Evolutionary conservation across 2,888 invertebrate genomes (phyloP).

Genomic region (Odontothrips loti): DNA sequence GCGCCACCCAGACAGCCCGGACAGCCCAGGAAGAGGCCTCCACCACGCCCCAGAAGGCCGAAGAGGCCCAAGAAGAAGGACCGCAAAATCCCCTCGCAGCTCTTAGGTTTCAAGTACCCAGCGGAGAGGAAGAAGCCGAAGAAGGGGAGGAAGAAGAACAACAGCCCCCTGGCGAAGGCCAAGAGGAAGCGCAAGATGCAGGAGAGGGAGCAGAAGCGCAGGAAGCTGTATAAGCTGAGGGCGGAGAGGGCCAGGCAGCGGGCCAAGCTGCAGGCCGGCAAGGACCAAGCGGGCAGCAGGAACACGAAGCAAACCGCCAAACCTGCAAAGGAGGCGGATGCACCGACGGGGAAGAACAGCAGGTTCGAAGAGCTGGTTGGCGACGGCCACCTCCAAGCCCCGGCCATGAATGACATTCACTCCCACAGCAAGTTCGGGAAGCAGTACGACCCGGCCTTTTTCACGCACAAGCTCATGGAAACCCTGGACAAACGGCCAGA

Average conservation of each 20-base stretch:
- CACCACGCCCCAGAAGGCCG: not conserved
- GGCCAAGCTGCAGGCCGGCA: not conserved
- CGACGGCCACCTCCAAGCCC: not conserved
- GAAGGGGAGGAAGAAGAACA: not conserved
- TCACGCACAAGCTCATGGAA: not conserved
- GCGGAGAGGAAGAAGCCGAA: slow-evolving; percentile 14
- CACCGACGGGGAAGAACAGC: not conserved
- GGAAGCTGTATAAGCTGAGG: not conserved
- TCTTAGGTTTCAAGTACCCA: not conserved
- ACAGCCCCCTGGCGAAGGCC: slow-evolving; percentile 5
- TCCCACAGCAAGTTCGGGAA: not conserved
- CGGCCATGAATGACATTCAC: not conserved
- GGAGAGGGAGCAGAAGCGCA: slow-evolving; percentile 7
- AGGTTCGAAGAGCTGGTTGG: not conserved
- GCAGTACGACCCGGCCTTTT: not conserved
- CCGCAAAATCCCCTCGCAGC: not conserved
- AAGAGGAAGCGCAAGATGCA: slow-evolving; percentile 5
- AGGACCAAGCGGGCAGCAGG: not conserved
- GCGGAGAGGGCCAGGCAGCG: not conserved
- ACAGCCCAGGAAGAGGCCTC: not conserved
- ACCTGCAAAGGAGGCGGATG: not conserved
- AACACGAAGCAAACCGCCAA: not conserved
- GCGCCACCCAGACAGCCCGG: not conserved
- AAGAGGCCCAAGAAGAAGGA: not conserved
- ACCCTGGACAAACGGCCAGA: not conserved